Conservation (phyloP, 1,140 invertebrate genomes). For the Chlorops oryzae region DNA sequence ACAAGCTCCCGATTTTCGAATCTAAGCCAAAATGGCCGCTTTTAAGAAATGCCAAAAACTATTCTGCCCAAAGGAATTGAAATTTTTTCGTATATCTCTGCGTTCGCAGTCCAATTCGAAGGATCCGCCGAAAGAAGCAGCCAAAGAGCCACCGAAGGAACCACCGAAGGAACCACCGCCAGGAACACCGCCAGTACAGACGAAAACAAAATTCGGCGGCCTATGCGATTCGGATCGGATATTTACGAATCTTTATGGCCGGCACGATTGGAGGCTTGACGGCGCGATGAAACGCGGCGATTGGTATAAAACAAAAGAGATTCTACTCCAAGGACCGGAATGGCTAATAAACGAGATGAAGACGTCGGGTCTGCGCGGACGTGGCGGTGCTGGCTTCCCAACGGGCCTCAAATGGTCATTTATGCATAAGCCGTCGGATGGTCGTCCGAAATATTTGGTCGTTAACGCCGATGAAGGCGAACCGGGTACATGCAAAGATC, state of each 20-base stretch:
- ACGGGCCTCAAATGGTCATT: constrained; percentile 76
- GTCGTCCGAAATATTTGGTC: constrained; percentile 65
- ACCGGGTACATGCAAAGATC: constrained; percentile 45
- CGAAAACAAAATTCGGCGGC: constrained; percentile 32
- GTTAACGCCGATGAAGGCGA: constrained; percentile 77
- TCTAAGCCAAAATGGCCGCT: no score
- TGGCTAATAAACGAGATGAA: constrained; percentile 60
- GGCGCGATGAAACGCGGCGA: constrained; percentile 33
- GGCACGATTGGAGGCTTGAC: constrained; percentile 34
- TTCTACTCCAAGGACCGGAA: constrained; percentile 22
- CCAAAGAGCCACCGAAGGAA: no score
- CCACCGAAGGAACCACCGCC: constrained; percentile 20
- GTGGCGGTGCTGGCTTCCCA: constrained; percentile 74
- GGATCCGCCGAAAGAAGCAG: no score
- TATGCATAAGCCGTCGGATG: constrained; percentile 56
- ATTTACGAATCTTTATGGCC: constrained; percentile 36
- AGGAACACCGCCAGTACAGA: constrained; percentile 30
- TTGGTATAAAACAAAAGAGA: constrained; percentile 38
- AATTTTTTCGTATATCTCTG: no score
- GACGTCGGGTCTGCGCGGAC: constrained; percentile 64
- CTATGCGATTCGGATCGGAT: constrained; percentile 32
- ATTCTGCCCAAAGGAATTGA: no score
- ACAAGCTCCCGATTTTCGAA: no score
- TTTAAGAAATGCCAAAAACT: no score
- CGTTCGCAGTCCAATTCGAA: no score